phyloP scores from a whole-genome alignment of 2,113 vertebrate genomes.

The Microcebus murinus region DNA sequence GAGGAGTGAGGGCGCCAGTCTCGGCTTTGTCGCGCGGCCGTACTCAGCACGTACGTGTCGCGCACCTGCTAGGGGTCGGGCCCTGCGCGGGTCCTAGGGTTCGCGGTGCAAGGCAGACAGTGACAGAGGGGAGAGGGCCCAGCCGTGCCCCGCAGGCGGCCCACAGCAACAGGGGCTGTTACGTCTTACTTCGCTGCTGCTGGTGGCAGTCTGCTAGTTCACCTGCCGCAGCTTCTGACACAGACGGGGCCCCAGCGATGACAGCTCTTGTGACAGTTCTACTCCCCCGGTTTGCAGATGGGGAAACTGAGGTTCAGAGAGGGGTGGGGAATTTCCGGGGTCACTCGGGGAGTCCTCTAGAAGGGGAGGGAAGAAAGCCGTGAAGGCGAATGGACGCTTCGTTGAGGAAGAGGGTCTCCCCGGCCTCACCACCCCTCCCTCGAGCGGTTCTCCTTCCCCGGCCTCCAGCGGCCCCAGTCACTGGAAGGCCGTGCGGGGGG shows the following conservation, averaged over 20 bases:
- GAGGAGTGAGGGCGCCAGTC: rapidly evolving
- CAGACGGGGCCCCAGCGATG: background rate
- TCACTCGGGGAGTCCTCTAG: background rate
- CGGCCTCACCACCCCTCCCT: background rate
- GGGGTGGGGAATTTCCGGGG: background rate
- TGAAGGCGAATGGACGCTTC: background rate
- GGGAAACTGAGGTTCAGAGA: background rate
- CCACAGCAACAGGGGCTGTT: background rate
- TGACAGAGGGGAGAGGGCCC: rapidly evolving
- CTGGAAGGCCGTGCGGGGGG: background rate
- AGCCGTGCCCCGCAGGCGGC: background rate
- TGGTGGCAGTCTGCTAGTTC: background rate
- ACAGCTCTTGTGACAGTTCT: background rate
- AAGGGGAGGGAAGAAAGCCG: background rate
- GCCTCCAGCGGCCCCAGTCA: too few relatives aligned
- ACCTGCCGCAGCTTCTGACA: background rate
- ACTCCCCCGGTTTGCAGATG: background rate
- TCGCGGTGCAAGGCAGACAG: background rate
- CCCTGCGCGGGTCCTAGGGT: background rate
- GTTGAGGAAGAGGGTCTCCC: background rate
- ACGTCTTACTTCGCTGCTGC: background rate
- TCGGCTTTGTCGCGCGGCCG: background rate
- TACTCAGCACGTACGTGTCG: rapidly evolving
- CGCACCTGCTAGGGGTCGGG: background rate
- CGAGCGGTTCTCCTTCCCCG: background rate